phyloP scores from a whole-genome alignment of 2,113 vertebrate genomes.

The Rattus norvegicus region GRCr8 NC_086024.1:25865501-25866000 shows the following conservation, averaged over 20 bases:
- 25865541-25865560: background rate
- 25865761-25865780: background rate
- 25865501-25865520: background rate
- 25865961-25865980: constrained; percentile 3
- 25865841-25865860: background rate
- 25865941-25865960: constrained; percentile 24
- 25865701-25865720: background rate
- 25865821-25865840: background rate
- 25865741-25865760: background rate
- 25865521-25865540: background rate
- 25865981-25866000: background rate
- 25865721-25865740: background rate
- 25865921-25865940: background rate
- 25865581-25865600: background rate
- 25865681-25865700: background rate
- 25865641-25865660: constrained; percentile 14
- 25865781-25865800: background rate
- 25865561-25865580: background rate
- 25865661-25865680: background rate
- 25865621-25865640: constrained; percentile 27
- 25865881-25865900: background rate
- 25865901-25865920: background rate
- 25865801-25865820: background rate
- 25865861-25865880: background rate
- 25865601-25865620: background rate